Conservation (phyloP, 2,888 invertebrate species). For the Subacronicta megacephala region DNA sequence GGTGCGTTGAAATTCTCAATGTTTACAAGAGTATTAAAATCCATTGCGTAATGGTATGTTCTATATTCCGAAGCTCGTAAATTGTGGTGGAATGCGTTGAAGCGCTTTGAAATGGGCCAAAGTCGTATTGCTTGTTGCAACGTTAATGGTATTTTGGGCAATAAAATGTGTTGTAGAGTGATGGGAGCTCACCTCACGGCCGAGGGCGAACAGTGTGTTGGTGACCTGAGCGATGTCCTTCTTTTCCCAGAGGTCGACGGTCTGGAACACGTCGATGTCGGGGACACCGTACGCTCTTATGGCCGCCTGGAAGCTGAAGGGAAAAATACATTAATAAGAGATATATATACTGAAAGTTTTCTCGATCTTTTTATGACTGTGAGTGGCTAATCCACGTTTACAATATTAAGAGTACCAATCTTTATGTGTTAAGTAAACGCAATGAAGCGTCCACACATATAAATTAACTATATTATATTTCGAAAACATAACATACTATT, state of each 20-base stretch:
- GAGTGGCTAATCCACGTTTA: too few species aligned
- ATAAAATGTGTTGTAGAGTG: slow-evolving; percentile 6
- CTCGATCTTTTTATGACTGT: not conserved
- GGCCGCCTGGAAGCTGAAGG: slow-evolving; percentile 94
- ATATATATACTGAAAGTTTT: too few species aligned
- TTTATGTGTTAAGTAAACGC: too few species aligned
- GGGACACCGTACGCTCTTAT: slow-evolving; percentile 96
- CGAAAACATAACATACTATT: too few species aligned
- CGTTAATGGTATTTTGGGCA: slow-evolving; percentile 19
- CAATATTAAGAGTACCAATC: too few species aligned
- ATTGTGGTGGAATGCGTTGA: slow-evolving; percentile 19
- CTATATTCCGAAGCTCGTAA: slow-evolving; percentile 33
- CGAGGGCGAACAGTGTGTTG: slow-evolving; percentile 95
- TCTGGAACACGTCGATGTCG: slow-evolving; percentile 98
- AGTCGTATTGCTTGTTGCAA: slow-evolving; percentile 8
- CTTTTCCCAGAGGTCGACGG: slow-evolving; percentile 98
- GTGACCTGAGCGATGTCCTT: slow-evolving; percentile 96
- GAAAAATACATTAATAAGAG: slow-evolving; percentile 5
- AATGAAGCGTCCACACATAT: too few species aligned
- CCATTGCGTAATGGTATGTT: slow-evolving; percentile 47
- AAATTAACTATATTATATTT: too few species aligned
- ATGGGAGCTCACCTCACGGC: slow-evolving; percentile 92
- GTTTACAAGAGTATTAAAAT: slow-evolving; percentile 46
- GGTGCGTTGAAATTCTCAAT: slow-evolving; percentile 39
- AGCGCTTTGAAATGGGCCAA: slow-evolving; percentile 11